These are phyloP conservation scores for Chaetodon auriga DNA, from an alignment of 2,113 vertebrate genomes.

Conservation along the genomic window DNA sequence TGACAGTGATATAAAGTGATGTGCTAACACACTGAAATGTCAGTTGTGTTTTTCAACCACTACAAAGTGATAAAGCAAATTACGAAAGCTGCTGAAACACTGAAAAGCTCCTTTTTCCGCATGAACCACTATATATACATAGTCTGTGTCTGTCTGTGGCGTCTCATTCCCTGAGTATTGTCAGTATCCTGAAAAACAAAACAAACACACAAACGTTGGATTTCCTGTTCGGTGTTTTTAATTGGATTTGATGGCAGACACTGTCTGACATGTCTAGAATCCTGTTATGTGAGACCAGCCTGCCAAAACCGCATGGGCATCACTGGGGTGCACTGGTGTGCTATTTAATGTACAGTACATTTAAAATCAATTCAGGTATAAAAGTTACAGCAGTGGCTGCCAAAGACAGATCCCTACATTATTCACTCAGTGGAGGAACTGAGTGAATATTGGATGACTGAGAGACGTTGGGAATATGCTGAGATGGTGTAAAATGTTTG, in stretches of 20 bases:
- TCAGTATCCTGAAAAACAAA: not conserved
- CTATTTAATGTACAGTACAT: constrained; percentile 54
- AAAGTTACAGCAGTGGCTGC: constrained; percentile 49
- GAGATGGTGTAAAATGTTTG: constrained; percentile 50
- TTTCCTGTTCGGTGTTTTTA: not conserved
- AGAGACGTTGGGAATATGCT: constrained; percentile 52
- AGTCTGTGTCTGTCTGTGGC: not conserved
- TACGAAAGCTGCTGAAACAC: constrained; percentile 15
- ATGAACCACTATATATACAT: not conserved
- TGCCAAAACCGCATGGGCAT: constrained; percentile 21
- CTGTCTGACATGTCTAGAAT: constrained; percentile 8
- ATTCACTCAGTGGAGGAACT: constrained; percentile 56
- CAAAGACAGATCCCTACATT: constrained; percentile 62
- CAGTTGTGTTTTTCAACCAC: constrained; percentile 11
- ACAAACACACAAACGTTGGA: too few relatives aligned
- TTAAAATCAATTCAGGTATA: constrained; percentile 64
- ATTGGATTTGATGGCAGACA: constrained; percentile 14
- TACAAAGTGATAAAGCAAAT: constrained; percentile 35
- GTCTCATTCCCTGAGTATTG: constrained; percentile 14
- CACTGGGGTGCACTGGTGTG: constrained; percentile 7
- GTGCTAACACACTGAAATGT: constrained; percentile 28
- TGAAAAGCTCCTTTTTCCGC: not conserved
- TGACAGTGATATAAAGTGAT: constrained; percentile 46
- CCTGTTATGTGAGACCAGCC: not conserved
- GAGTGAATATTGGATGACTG: constrained; percentile 61